Evolutionary conservation across 1,140 invertebrate species (phyloP).

Genomic region (Cardiocondyla obscurior): DNA sequence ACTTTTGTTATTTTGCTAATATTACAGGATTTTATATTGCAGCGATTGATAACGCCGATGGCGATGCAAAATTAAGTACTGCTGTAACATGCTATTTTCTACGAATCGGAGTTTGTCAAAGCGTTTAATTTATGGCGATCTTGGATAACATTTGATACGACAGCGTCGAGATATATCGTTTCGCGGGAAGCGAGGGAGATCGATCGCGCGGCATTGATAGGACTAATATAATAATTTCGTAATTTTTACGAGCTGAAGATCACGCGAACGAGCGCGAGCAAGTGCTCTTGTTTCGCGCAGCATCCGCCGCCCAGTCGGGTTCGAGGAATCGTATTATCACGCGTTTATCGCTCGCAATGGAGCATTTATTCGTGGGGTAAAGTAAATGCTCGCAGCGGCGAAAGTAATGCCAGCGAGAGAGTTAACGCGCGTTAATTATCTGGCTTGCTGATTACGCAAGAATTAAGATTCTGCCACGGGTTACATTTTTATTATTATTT

Average conservation of each 20-base stretch:
- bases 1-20: no score
- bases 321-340: conserved; percentile 43
- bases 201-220: not conserved
- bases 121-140: not conserved
- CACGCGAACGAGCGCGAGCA: not conserved
- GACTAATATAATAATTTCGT: conserved; percentile 20
- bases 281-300: conserved; percentile 13
- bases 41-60: not conserved
- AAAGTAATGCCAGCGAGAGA: conserved; percentile 35
- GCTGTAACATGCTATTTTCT: no score
- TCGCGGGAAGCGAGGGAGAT: not conserved
- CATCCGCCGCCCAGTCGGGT: conserved; percentile 20
- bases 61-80: not conserved
- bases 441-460: not conserved
- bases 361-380: conserved; percentile 17
- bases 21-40: no score
- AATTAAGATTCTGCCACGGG: conserved; percentile 1
- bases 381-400: conserved; percentile 36
- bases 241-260: conserved; percentile 13
- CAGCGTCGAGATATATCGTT: not conserved
- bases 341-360: conserved; percentile 41
- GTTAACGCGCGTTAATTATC: conserved; percentile 34
- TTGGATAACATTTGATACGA: conserved; percentile 21
- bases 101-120: not conserved
- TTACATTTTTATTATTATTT: not conserved